phyloP scores from a whole-genome alignment of 2,888 invertebrate genomes.

The Agrotis segetum region DNA sequence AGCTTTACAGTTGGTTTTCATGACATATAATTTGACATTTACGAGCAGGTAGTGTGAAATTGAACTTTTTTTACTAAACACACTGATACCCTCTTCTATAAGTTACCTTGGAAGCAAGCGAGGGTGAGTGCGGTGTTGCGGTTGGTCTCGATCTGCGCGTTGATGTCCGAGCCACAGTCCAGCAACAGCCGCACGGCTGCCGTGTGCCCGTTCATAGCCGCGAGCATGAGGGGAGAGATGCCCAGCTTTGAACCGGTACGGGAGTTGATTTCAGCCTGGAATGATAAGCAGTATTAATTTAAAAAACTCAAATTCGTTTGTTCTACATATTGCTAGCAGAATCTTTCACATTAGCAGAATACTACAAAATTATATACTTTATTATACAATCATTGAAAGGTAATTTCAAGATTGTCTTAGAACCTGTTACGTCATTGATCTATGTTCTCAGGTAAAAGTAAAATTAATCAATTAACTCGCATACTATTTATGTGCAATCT shows the following conservation, averaged over 20 bases:
- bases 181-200: slow-evolving; percentile 98
- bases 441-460: background rate
- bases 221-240: slow-evolving; percentile 99
- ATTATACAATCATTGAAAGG: background rate
- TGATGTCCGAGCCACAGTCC: slow-evolving; percentile 99
- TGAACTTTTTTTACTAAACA: no score
- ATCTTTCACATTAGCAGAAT: no score
- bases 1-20: no score
- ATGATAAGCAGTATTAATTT: background rate
- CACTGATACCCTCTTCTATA: background rate
- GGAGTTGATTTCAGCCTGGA: slow-evolving; percentile 98
- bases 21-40: no score
- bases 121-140: slow-evolving; percentile 99
- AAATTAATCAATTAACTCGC: background rate
- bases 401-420: background rate
- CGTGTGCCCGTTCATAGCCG: slow-evolving; percentile 98
- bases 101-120: slow-evolving; percentile 99
- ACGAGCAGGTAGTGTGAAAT: no score
- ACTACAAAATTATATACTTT: no score
- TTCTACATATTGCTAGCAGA: background rate
- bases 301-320: background rate
- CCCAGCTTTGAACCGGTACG: slow-evolving; percentile 99
- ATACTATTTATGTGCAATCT: no score
- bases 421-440: background rate
- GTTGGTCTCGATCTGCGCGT: slow-evolving; percentile 99